These are phyloP conservation scores for Callopanchax toddi DNA, from an alignment of 2,113 vertebrate species.

Conservation along the genomic window DNA sequence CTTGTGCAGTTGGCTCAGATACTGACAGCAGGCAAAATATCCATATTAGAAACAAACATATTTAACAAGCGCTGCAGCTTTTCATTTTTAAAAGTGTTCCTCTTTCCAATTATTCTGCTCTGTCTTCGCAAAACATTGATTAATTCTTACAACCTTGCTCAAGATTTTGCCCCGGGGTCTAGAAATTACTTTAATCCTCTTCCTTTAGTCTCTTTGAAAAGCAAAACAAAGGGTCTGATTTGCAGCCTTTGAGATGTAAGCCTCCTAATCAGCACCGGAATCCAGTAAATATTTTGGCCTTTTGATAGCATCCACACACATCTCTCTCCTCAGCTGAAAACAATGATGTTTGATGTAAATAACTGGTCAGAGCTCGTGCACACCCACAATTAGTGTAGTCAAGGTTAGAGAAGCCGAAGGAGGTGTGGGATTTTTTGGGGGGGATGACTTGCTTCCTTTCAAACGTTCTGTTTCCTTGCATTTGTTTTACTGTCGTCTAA, in stretches of 20 bases:
- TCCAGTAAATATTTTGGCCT: conserved; percentile 55
- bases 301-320: conserved; percentile 38
- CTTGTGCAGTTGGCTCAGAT: neutral
- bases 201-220: conserved; percentile 57
- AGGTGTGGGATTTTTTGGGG: conserved; percentile 27
- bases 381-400: conserved; percentile 41
- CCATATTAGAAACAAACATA: conserved; percentile 21
- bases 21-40: conserved; percentile 10
- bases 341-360: conserved; percentile 46
- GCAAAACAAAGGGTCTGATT: conserved; percentile 69
- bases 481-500: conserved; percentile 52
- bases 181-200: conserved; percentile 62
- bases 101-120: conserved; percentile 21
- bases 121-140: conserved; percentile 52
- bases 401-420: conserved; percentile 33
- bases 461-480: conserved; percentile 31
- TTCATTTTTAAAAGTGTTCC: conserved; percentile 18
- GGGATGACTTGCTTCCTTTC: conserved; percentile 27
- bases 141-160: conserved; percentile 54
- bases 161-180: conserved; percentile 46
- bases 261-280: conserved; percentile 63
- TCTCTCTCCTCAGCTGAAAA: conserved; percentile 26
- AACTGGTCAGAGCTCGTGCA: conserved; percentile 22
- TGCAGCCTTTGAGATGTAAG: conserved; percentile 56
- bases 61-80: conserved; percentile 22